These are phyloP conservation scores for Jacana jacana DNA, from an alignment of 2,113 vertebrate genomes.

Conservation along the genomic window DNA sequence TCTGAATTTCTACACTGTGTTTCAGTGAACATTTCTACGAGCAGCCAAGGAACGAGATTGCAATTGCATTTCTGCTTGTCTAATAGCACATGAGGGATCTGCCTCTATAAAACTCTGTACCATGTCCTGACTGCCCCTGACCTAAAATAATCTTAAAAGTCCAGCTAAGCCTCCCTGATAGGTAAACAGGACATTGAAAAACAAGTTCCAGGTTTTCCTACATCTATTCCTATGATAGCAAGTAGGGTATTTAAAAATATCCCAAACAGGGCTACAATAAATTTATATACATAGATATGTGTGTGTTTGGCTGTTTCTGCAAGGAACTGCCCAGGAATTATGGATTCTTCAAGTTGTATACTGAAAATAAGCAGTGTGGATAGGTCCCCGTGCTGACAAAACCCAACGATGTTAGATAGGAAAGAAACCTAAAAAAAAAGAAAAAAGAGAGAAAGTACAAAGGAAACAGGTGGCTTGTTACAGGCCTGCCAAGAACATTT, in stretches of 20 bases:
- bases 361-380: neutral
- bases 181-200: neutral
- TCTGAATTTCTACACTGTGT: neutral
- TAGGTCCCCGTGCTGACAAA: neutral
- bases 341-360: neutral
- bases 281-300: neutral
- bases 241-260: neutral
- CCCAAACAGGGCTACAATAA: neutral
- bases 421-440: neutral
- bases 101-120: neutral
- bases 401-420: neutral
- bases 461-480: constrained; percentile 25
- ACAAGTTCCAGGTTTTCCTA: neutral
- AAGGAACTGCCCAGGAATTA: neutral
- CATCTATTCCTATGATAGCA: neutral
- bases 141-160: neutral
- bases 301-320: neutral
- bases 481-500: constrained; percentile 29
- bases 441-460: neutral
- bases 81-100: neutral
- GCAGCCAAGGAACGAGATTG: neutral
- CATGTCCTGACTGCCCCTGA: neutral
- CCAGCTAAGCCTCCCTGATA: neutral
- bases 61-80: neutral
- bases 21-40: neutral